These are phyloP conservation scores for Melanostigma gelatinosum DNA, from an alignment of 2,113 vertebrate species.

Conservation along the genomic window DNA sequence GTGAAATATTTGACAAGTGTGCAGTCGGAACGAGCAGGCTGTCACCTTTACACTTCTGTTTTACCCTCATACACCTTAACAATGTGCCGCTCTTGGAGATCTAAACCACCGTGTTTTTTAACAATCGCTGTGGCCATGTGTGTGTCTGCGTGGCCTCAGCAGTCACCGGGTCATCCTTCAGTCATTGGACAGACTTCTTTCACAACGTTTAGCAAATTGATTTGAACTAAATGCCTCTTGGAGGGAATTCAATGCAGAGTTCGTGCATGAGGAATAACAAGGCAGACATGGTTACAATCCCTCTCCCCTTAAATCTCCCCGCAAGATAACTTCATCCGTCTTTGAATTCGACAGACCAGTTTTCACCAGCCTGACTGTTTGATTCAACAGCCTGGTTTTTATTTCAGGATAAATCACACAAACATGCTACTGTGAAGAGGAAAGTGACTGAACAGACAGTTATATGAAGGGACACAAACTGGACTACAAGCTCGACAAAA, in stretches of 20 bases:
- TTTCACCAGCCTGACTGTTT: conserved; percentile 29
- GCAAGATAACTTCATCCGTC: conserved; percentile 13
- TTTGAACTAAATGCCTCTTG: conserved; percentile 4
- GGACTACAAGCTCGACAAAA: conserved; percentile 30
- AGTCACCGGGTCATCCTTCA: neutral
- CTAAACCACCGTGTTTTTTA: conserved; percentile 17
- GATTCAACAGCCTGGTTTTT: conserved; percentile 22
- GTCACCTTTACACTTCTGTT: conserved; percentile 5
- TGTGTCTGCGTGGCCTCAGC: conserved; percentile 12
- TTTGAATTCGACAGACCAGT: conserved; percentile 17
- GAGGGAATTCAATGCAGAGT: neutral
- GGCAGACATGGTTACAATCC: neutral
- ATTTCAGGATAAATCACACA: conserved; percentile 10
- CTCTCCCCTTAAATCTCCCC: conserved; percentile 2
- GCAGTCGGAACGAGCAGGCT: conserved; percentile 31
- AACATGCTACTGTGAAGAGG: conserved; percentile 37
- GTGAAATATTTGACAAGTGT: conserved; percentile 10
- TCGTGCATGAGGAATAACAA: neutral
- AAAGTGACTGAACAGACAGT: conserved; percentile 24
- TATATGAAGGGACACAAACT: conserved; percentile 24
- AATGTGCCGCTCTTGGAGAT: conserved; percentile 2
- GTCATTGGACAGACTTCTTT: conserved; percentile 8
- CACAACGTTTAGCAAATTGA: neutral
- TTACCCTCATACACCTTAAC: neutral
- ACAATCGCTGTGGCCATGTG: conserved; percentile 17